These are phyloP conservation scores for Colinus virginianus DNA, from an alignment of 2,113 vertebrate genomes.

Conservation along the genomic window DNA sequence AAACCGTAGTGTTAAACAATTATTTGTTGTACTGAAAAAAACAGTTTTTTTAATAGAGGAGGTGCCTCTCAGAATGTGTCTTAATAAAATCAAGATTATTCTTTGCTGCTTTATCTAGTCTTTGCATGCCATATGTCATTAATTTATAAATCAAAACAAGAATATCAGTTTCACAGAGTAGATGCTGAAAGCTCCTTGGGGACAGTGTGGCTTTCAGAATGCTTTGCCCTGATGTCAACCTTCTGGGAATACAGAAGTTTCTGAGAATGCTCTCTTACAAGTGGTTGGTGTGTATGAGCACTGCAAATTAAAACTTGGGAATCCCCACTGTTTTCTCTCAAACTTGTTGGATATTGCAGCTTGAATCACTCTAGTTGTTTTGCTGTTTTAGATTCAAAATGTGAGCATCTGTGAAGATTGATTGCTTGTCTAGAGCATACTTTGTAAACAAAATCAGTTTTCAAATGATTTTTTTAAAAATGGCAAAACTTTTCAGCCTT, in stretches of 20 bases:
- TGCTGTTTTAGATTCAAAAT: not conserved
- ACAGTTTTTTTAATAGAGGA: not conserved
- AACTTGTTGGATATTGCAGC: not conserved
- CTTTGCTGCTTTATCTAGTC: not conserved
- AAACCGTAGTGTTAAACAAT: not conserved
- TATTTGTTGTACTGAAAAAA: not conserved
- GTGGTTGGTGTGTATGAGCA: not conserved
- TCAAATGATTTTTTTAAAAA: not conserved
- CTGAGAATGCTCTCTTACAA: not conserved
- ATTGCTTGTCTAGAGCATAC: not conserved
- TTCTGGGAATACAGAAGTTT: not conserved
- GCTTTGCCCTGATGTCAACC: not conserved
- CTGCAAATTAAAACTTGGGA: not conserved
- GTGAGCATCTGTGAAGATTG: not conserved
- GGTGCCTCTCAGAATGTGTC: not conserved
- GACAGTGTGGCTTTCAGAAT: not conserved
- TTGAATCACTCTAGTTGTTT: not conserved
- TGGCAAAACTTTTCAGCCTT: not conserved
- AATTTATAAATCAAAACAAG: slow-evolving; percentile 10
- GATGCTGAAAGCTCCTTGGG: not conserved
- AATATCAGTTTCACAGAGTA: not conserved
- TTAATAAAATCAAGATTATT: not conserved
- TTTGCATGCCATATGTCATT: not conserved
- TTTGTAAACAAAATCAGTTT: not conserved
- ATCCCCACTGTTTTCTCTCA: not conserved